Evolutionary conservation across 2,797 vertebrate genomes (phyloP).

Genomic region (Ataeniobius toweri): DNA sequence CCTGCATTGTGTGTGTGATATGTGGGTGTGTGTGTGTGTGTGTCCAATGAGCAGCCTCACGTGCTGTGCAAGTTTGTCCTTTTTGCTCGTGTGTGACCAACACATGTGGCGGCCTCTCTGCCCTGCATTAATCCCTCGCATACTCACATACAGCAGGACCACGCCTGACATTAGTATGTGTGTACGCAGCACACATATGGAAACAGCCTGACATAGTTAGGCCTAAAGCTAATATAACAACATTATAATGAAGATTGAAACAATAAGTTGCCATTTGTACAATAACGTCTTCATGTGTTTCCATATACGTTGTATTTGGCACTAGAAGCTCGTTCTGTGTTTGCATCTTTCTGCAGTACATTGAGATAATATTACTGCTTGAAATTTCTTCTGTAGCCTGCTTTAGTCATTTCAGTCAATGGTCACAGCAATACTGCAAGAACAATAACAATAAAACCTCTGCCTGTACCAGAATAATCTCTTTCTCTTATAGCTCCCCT

Average conservation of each 20-base stretch:
- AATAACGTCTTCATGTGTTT: not conserved
- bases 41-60: constrained; percentile 30
- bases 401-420: not conserved
- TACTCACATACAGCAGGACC: constrained; percentile 49
- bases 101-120: constrained; percentile 46
- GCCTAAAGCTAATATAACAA: not conserved
- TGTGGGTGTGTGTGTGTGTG: constrained; percentile 36
- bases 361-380: not conserved
- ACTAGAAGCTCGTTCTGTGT: not conserved
- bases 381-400: not conserved
- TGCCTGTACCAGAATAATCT: not conserved
- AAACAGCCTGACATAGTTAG: not conserved
- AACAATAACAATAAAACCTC: not conserved
- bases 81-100: constrained; percentile 25
- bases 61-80: constrained; percentile 15
- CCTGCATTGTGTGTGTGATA: constrained; percentile 29
- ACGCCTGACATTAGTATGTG: constrained; percentile 37
- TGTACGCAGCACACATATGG: not conserved
- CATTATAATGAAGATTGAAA: not conserved
- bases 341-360: not conserved
- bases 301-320: not conserved
- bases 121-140: constrained; percentile 63
- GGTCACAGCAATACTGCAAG: not conserved
- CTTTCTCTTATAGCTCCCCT: not conserved
- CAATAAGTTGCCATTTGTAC: not conserved